Conservation (phyloP, 2,888 invertebrate genomes). For the Trachelus iudaicus region DNA sequence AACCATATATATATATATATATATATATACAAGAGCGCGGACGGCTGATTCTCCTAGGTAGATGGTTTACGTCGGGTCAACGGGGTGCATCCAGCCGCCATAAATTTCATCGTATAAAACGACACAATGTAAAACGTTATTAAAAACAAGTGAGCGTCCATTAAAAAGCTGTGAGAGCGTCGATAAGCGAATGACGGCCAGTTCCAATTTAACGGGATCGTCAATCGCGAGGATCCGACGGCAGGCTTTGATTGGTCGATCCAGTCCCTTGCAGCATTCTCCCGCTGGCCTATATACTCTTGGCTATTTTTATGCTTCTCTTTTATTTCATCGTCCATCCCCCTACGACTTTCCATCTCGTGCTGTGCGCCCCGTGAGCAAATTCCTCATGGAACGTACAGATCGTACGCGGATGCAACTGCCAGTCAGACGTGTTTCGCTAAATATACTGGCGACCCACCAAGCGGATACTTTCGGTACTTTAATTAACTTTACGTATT, state of each 20-base stretch:
- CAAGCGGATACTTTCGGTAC: not conserved
- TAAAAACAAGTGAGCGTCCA: constrained; percentile 28
- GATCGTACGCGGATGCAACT: not conserved
- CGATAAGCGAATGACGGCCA: constrained; percentile 19
- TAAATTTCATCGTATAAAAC: not conserved
- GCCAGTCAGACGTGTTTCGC: not conserved
- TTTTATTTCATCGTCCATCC: not conserved
- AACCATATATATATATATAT: not conserved
- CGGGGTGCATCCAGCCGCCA: not conserved
- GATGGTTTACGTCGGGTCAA: not conserved
- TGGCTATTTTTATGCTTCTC: not conserved
- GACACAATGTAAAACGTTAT: constrained; percentile 28
- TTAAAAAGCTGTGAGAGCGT: constrained; percentile 22
- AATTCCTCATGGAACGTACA: not conserved
- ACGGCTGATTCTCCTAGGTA: not conserved
- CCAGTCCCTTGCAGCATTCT: not conserved
- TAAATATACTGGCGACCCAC: not conserved
- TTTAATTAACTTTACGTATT: constrained; percentile 56
- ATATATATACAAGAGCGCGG: not conserved
- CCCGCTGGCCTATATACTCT: not conserved
- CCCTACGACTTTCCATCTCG: not conserved
- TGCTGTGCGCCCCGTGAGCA: not conserved
- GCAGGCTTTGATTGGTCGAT: not conserved
- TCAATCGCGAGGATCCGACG: not conserved
- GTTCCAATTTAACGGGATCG: constrained; percentile 18